Percentiles rank a stretch among this genome's conserved stretches.
Conservation (phyloP, 2,797 vertebrate species). For the Sarcoramphus papa region DNA sequence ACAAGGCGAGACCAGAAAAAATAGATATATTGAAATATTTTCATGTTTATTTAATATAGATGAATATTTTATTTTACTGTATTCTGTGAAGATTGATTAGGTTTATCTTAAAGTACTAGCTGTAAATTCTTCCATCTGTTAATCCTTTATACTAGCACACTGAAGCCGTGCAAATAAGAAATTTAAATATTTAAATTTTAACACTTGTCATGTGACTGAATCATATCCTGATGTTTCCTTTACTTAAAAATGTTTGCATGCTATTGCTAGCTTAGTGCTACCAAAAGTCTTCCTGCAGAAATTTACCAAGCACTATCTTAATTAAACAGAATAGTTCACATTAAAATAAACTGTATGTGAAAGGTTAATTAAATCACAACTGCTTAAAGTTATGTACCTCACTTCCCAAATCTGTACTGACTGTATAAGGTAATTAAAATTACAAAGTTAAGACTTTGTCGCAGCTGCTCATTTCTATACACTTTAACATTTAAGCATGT, state of each 20-base stretch:
- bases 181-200: not conserved
- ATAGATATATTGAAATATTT: not conserved
- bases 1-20: not conserved
- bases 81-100: not conserved
- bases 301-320: not conserved
- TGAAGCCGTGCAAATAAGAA: not conserved
- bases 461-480: not conserved
- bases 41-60: not conserved
- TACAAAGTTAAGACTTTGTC: not conserved
- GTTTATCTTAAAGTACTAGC: not conserved
- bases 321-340: not conserved
- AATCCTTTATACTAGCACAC: not conserved
- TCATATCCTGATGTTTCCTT: not conserved
- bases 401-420: not conserved
- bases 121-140: not conserved
- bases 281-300: not conserved
- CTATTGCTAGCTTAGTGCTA: not conserved
- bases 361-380: not conserved
- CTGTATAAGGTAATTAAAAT: not conserved
- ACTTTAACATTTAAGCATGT: not conserved
- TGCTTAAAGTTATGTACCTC: not conserved
- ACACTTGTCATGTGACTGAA: not conserved
- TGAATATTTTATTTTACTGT: not conserved
- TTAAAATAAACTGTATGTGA: not conserved
- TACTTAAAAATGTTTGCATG: not conserved